Evolutionary conservation across 2,888 invertebrate species (phyloP).

Genomic region (Molanna angustata): DNA sequence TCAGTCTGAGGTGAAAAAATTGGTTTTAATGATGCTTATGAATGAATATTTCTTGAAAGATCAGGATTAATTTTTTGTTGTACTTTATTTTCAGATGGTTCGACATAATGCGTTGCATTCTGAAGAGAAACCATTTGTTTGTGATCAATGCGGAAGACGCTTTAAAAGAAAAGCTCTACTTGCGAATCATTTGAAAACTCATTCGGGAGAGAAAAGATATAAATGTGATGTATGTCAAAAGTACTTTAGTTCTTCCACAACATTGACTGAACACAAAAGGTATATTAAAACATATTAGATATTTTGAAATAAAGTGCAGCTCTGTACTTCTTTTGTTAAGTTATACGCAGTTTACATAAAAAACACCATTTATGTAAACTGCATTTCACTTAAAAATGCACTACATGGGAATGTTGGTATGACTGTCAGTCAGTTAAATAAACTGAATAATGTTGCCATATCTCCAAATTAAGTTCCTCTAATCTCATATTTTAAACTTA

Average conservation of each 20-base stretch:
- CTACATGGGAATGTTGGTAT: too few species aligned
- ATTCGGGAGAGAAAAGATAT: constrained; percentile 14
- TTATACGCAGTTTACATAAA: too few species aligned
- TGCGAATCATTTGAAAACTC: constrained; percentile 21
- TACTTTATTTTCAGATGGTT: constrained; percentile 15
- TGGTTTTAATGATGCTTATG: neutral
- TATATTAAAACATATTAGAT: too few species aligned
- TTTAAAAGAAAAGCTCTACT: constrained; percentile 25
- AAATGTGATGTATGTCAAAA: constrained; percentile 20
- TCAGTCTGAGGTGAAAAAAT: constrained; percentile 14
- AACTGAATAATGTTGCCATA: too few species aligned
- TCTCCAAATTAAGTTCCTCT: too few species aligned
- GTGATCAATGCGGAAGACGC: constrained; percentile 17
- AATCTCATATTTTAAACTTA: too few species aligned
- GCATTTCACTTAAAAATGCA: too few species aligned
- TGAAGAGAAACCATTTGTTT: constrained; percentile 20
- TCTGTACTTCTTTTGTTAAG: too few species aligned
- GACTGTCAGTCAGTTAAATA: too few species aligned
- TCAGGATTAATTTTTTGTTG: too few species aligned
- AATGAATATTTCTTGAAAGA: neutral
- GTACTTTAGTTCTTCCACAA: constrained; percentile 16
- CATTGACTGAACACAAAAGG: constrained; percentile 23
- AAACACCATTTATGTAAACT: too few species aligned
- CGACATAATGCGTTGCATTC: constrained; percentile 22
- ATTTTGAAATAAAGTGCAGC: too few species aligned